phyloP scores from a whole-genome alignment of 2,113 vertebrate species.

The Chinchilla lanigera region DNA sequence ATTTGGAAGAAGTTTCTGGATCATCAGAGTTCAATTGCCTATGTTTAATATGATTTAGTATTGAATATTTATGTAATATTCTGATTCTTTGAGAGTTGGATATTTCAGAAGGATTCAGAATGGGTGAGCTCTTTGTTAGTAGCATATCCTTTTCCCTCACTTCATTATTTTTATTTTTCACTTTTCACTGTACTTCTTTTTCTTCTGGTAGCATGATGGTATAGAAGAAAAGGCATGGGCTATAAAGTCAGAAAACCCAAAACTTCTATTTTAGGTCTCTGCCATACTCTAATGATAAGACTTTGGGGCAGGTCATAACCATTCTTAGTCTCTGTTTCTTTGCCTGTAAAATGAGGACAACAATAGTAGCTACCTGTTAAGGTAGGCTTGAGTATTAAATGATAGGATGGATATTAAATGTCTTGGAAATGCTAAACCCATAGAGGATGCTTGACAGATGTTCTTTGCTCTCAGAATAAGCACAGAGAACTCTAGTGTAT shows the following conservation, averaged over 20 bases:
- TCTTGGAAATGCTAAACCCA: not conserved
- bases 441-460: not conserved
- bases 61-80: not conserved
- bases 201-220: not conserved
- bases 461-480: not conserved
- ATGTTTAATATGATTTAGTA: not conserved
- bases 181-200: not conserved
- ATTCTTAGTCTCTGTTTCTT: constrained; percentile 29
- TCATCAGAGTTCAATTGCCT: not conserved
- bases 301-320: not conserved
- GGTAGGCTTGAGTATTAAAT: constrained; percentile 12
- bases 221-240: not conserved
- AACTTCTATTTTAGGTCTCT: constrained; percentile 47
- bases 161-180: not conserved
- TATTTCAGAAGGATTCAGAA: not conserved
- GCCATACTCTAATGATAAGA: not conserved
- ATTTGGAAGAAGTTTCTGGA: not conserved
- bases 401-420: not conserved
- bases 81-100: not conserved
- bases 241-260: constrained; percentile 20
- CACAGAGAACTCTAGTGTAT: not conserved
- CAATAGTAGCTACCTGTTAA: not conserved
- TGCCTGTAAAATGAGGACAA: not conserved
- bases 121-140: not conserved
- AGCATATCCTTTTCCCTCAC: not conserved